Evolutionary conservation across 2,113 vertebrate genomes (phyloP), one percentile per base, ranked within the genome.

Genomic region (Willisornis vidua): DNA sequence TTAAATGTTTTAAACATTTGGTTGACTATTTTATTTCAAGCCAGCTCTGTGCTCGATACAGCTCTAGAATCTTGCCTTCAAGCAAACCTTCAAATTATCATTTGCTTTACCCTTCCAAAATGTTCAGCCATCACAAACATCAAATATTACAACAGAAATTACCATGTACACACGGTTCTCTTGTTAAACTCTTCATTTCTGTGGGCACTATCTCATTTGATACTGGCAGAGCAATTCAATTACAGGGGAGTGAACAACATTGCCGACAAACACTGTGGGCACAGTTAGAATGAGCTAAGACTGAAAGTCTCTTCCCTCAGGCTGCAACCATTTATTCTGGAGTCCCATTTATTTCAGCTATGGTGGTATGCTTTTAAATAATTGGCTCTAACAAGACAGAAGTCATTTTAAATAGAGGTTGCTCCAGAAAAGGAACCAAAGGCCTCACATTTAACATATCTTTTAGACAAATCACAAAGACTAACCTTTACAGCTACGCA

Each of bases 211-310:
- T 80, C 87, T 75, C 86, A 92, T 85, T 89, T 1, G 20, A 80
- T 89, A 61, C 67, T 65, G 71, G 77, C 72, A 80, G 33, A 87
- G 68, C 74, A 93, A 96, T 97, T 97, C 83, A 94, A 51, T 97
- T 96, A 96, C 79, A 76, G 59, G 12, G 55, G 28, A 96, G 83
- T 26, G 88, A 95, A 96, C 89, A 89, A 37, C 52, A 80, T 92
- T 46, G 89, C 70, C 3, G 3, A 91, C 84, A 83, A 67, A 83
- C 89, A 94, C 95, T 81, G 77, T 29, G 37, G 91, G 93, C 89
- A 82, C 79, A 75, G 95, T 86, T 93, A 77, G 92, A 94, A 94
- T 84, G 93, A 97, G 86, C 15, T 5, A 70, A 77, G 85, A 81
- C 87, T 71, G 65, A 91, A 63, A 94, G 71, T 70, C 61, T 89